Percentiles rank a stretch among this genome's conserved stretches.
These are phyloP conservation scores for Lymantria dispar DNA, from an alignment of 2,888 invertebrate species.

Conservation along the genomic window DNA sequence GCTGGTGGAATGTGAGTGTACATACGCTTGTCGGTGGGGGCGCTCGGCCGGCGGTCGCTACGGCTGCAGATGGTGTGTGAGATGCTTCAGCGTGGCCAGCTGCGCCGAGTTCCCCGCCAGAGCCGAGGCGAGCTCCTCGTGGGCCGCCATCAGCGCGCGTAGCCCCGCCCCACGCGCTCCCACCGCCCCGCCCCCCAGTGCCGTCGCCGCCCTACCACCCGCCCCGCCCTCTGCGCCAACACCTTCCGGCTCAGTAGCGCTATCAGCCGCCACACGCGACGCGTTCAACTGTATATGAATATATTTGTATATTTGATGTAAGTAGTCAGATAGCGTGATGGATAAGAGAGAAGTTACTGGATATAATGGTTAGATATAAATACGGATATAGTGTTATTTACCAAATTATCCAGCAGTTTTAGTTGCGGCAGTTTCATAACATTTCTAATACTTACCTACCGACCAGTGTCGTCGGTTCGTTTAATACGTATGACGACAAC, in stretches of 20 bases:
- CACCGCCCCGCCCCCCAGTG: conserved; percentile 21
- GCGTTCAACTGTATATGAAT: conserved; percentile 10
- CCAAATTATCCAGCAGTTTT: no score
- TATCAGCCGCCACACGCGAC: background rate
- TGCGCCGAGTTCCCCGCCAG: conserved; percentile 48
- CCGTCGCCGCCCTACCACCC: conserved; percentile 33
- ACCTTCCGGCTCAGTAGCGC: background rate
- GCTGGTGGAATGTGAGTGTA: background rate
- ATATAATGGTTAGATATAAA: no score
- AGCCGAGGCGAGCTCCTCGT: conserved; percentile 49
- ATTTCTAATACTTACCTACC: no score
- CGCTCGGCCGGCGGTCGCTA: conserved; percentile 5
- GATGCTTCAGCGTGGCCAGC: conserved; percentile 22
- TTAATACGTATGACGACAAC: no score
- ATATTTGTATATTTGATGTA: no score
- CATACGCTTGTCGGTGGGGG: background rate
- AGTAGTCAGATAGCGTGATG: no score
- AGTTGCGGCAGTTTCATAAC: no score
- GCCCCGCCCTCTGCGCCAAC: background rate
- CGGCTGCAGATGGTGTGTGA: conserved; percentile 25
- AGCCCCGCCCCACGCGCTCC: conserved; percentile 46
- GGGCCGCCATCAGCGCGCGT: conserved; percentile 56
- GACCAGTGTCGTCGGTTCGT: no score
- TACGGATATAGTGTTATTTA: no score
- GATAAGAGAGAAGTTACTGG: no score